Evolutionary conservation across 2,888 invertebrate genomes (phyloP).

Genomic region (Mimachlamys varia): DNA sequence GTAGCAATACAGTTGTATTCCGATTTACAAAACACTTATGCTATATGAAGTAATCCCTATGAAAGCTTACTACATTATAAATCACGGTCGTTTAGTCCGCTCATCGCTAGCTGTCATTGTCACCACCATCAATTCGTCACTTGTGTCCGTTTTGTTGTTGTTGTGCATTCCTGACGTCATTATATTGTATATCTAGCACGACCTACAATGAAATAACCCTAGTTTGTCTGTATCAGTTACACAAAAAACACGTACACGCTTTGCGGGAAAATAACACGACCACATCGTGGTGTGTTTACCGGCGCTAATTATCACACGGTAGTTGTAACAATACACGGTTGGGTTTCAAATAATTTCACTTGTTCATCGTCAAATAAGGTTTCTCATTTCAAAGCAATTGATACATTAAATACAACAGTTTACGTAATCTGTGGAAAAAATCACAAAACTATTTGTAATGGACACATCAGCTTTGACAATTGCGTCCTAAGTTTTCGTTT

Average conservation of each 20-base stretch:
- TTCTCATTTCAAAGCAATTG: background rate
- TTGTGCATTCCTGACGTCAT: background rate
- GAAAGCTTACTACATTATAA: no score
- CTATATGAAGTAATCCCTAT: no score
- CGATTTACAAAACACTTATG: no score
- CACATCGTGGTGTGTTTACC: no score
- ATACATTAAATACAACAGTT: background rate
- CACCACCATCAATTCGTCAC: background rate
- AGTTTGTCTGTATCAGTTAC: background rate
- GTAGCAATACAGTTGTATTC: no score
- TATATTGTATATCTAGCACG: background rate
- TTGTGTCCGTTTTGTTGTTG: background rate
- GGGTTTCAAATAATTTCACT: background rate
- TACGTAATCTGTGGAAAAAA: background rate
- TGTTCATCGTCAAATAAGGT: background rate
- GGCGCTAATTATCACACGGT: no score
- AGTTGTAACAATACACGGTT: no score
- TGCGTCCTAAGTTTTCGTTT: no score
- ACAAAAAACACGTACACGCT: background rate
- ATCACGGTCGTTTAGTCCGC: no score
- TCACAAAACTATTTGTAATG: background rate
- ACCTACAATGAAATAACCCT: background rate
- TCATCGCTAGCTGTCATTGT: no score
- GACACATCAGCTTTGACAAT: background rate
- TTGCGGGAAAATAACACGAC: background rate